phyloP scores from a whole-genome alignment of 1,140 invertebrate species.

The Drosophila truncata region DNA sequence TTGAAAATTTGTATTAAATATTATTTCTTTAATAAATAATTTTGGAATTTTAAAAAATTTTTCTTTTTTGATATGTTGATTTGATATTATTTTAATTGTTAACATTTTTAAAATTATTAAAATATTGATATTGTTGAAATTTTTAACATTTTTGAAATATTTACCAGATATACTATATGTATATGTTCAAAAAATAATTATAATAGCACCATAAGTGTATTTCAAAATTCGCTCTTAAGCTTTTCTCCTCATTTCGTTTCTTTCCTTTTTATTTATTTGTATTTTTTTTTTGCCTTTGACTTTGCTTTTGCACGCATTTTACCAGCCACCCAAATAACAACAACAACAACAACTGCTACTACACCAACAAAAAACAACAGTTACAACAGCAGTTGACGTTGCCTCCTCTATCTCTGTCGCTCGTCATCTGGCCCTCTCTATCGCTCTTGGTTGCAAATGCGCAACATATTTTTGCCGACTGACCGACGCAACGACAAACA shows the following conservation, averaged over 20 bases:
- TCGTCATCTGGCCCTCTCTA: slow-evolving; percentile 19
- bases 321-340: slow-evolving; percentile 51
- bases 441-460: slow-evolving; percentile 58
- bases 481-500: slow-evolving; percentile 56
- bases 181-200: too few species aligned
- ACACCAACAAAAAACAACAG: slow-evolving; percentile 62
- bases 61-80: too few species aligned
- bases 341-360: slow-evolving; percentile 34
- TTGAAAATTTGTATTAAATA: too few species aligned
- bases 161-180: too few species aligned
- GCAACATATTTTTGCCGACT: slow-evolving; percentile 81
- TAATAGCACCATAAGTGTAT: too few species aligned
- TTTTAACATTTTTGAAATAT: too few species aligned
- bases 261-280: neutral
- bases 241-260: neutral
- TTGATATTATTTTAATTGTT: neutral
- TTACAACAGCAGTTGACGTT: slow-evolving; percentile 63
- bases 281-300: slow-evolving; percentile 20
- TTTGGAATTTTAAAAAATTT: too few species aligned
- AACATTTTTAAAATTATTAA: neutral
- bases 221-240: neutral
- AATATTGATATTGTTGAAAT: neutral
- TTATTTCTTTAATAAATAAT: too few species aligned
- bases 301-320: slow-evolving; percentile 71
- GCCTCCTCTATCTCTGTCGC: slow-evolving; percentile 24